Base-by-base conservation (phyloP, 2,797 vertebrate genomes). In the Apogon talboti region DNA sequence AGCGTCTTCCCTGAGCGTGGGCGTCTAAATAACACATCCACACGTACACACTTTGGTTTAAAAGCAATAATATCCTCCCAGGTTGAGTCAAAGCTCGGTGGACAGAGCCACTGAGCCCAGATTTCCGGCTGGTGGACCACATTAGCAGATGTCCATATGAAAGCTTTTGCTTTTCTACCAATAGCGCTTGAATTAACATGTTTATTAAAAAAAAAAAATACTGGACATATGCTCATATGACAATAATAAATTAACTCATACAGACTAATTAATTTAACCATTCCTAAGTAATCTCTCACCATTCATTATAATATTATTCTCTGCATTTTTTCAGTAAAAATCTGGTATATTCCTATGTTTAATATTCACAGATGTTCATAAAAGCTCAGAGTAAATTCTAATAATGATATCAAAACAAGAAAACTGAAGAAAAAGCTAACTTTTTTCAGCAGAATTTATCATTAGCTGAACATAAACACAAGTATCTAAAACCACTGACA, bases 71-170 rank as follows among this genome's bases (percentile, higher is more conserved):
- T 10, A 42, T 55, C 59, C 58, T 57, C 24, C 6, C 14, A 59
- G 57, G 56, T 54, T 57, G 52, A 69, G 38, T 65, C 30, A 54
- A 73, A 81, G 28, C 62, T 74, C 66, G 12, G 48, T n/a, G 47
- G 56, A 54, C 54, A 53, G 61, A 40, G 43, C 2, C 24, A 1
- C 37, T 65, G 40, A 62, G 30, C 0, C 6, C 16, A 45, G 19
- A 48, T 59, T 80, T 60, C 42, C 68, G 45, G 47, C 52, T 28
- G 4, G 42, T 16, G 0, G 2, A 64, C 41, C 33, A 12, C 41
- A 59, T 72, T 11, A 64, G 38, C 73, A 62, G 57, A 74, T 68
- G 30, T 55, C 41, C 61, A 3, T 15, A 63, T 66, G 24, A 66
- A 66, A 78, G 49, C 47, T 24, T 4, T 33, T 53, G 14, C 21